Evolutionary conservation across 2,797 vertebrate species (phyloP), one percentile per base, ranked within the genome.

Genomic region (Gymnothorax javanicus): DNA sequence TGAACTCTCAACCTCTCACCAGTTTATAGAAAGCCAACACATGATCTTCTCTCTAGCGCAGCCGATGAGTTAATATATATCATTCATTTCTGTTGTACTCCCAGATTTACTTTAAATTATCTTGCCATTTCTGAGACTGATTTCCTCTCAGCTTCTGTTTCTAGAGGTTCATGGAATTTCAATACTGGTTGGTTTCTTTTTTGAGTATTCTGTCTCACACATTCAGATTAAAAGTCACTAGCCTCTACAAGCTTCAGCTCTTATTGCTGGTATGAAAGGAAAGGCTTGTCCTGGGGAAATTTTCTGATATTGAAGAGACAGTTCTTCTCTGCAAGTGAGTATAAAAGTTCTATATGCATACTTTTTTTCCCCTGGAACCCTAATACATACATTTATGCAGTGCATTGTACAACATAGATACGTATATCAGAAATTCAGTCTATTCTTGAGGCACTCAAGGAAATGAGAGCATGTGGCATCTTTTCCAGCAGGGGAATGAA

Each of bases 201-300:
- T 90, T 79, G 85, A 93, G 92, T 86, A 90, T 93, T 94, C 96
- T 95, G 94, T 95, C 90, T 90, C 71, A 50, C 89, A 88, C 92
- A 95, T 95, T 95, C 92, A 54, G 91, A 96, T 96, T 95, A 95
- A 81, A 75, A 88, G 93, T 94, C 93, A 94, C 89, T 86, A 84
- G 82, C 52, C 71, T n/a, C 86, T 85, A 83, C 87, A 87, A 84
- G 87, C 84, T 86, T 67, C 87, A 86, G 87, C 89, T 91, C 88
- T 87, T 87, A 89, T 89, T 50, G 88, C 86, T 85, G 85, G 58
- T 83, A 87, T 89, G 89, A 90, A 90, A 90, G 91, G 60, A n/a
- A 56, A 64, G 62, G 62, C 82, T 90, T 90, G 90, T 84, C 69
- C 60, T 84, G 58, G 58, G 17, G 9, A 25, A 73, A 71, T 54